Base-by-base conservation (phyloP, 2,113 vertebrate species). In the Enhydra lutris region DNA sequence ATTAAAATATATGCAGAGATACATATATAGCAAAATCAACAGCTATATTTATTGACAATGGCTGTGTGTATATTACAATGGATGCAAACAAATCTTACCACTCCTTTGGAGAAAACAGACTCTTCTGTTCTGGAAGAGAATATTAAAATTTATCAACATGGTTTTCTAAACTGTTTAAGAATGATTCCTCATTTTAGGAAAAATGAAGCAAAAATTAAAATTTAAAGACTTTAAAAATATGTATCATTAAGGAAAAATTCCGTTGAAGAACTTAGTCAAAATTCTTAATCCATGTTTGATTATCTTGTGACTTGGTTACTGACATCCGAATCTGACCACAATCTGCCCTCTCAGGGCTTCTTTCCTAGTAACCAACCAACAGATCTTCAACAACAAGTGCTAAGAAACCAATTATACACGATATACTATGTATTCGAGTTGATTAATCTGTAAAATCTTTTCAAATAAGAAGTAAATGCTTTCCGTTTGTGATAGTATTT, bases 101-200 rank as follows among this genome's bases (percentile, higher is more conserved):
- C 98, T 98, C 99, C 99, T 99, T 99, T 99, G 73, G 99, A 99
- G 97, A 99, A 98, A 96, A 99, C 39, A 9, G 99, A 99, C 98
- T 99, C 99, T 97, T 99, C 99, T 98, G 99, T 99, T 98, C 99
- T 99, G 98, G 83, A 94, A 98, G 73, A 98, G 10, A 95, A 98
- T 89, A 96, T 97, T 94, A 91, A 79, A 97, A 94, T 96, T 80
- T 81, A 96, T 94, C 36, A 98, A 84, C 39, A 61, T 80, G 20
- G 76, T 69, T 97, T 97, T 93, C 74, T 88, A 93, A 79, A 59
- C 36, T 94, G n/a, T 50, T 91, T 96, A 74, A 97, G 39, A 95
- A 81, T 71, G 13, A 95, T 26, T 91, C 39, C n/a, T 91, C 59
- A 71, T 74, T 79, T 96, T 93, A 92, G n/a, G n/a, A 74, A 90